These are phyloP conservation scores for Archaeoteleia sp. DNA, from an alignment of 2,888 invertebrate species.

Conservation along the genomic window DNA sequence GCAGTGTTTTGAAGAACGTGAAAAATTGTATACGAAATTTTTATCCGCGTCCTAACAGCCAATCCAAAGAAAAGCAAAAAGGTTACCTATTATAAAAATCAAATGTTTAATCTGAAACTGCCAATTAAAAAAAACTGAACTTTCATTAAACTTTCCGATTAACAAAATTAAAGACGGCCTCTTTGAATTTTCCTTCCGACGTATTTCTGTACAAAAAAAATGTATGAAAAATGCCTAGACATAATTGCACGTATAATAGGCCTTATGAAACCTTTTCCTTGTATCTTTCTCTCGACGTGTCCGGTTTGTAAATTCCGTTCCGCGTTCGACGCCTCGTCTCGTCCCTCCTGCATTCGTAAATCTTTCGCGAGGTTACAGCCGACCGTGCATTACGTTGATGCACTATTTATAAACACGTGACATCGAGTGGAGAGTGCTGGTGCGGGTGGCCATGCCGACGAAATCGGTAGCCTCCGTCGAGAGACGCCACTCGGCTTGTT, in stretches of 20 bases:
- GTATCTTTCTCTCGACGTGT: slow-evolving; percentile 11
- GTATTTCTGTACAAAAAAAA: no score
- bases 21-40: no score
- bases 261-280: slow-evolving; percentile 31
- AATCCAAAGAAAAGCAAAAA: no score
- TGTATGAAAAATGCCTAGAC: no score
- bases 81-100: no score
- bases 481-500: slow-evolving; percentile 26
- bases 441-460: slow-evolving; percentile 60
- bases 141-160: no score
- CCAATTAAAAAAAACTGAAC: no score
- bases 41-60: no score
- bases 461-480: slow-evolving; percentile 39
- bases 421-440: slow-evolving; percentile 63
- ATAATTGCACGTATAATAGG: slow-evolving; percentile 1
- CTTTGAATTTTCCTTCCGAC: no score
- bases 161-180: no score
- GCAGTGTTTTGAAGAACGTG: no score
- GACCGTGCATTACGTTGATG: slow-evolving; percentile 69
- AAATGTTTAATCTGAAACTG: no score
- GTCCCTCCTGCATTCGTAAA: slow-evolving; percentile 65
- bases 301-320: slow-evolving; percentile 66
- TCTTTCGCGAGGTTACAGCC: slow-evolving; percentile 67
- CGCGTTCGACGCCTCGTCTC: slow-evolving; percentile 62
- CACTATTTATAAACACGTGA: slow-evolving; percentile 73